Percentiles rank a stretch among this genome's conserved stretches.
phyloP scores from a whole-genome alignment of 64 coral and sea anemone genomes.

The Actinia tenebrosa region DNA sequence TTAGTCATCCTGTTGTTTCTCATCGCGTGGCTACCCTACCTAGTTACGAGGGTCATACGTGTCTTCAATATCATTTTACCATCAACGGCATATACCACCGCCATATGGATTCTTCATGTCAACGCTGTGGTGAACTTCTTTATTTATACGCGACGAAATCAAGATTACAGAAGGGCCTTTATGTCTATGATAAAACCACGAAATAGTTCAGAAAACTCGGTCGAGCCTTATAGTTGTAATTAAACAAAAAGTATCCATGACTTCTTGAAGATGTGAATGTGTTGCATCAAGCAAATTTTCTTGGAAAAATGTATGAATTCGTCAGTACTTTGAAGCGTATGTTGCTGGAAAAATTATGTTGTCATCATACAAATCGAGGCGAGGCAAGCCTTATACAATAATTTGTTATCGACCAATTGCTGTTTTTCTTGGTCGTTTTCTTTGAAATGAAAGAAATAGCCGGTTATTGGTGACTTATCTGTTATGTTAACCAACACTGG shows the following conservation, averaged over 20 bases:
- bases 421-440: too few species aligned
- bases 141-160: constrained; percentile 42
- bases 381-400: too few species aligned
- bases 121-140: constrained; percentile 44
- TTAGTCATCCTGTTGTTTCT: constrained; percentile 51
- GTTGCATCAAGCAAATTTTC: too few species aligned
- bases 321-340: too few species aligned
- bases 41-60: constrained; percentile 34
- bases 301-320: too few species aligned
- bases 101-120: constrained; percentile 48
- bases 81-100: constrained; percentile 11
- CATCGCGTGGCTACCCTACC: constrained; percentile 45
- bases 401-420: too few species aligned
- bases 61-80: constrained; percentile 15
- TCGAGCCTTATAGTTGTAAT: neutral
- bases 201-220: neutral
- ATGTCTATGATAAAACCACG: constrained; percentile 9
- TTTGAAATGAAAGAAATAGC: too few species aligned
- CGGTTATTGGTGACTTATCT: too few species aligned
- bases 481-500: too few species aligned
- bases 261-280: too few species aligned
- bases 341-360: too few species aligned
- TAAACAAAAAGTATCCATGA: neutral
- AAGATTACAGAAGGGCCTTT: constrained; percentile 46
- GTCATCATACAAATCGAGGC: too few species aligned